Evolutionary conservation across 92 coral and sea anemone species (phyloP).

Genomic region (Heliopora coerulea): DNA sequence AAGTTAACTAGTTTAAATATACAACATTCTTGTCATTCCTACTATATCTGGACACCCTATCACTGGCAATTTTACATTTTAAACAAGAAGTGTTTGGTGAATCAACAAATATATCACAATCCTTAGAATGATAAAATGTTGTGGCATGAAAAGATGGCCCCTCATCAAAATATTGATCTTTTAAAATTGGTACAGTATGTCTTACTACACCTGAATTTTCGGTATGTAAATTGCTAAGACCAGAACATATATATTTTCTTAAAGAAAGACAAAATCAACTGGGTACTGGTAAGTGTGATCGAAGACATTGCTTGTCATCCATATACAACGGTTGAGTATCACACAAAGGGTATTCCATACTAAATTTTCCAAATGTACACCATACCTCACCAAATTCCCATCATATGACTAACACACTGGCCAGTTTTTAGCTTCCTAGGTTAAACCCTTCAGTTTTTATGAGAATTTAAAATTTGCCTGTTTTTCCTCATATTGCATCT

Average conservation of each 20-base stretch:
- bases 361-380: too few relatives aligned
- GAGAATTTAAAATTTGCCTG: too few relatives aligned
- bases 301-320: background rate
- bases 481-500: too few relatives aligned
- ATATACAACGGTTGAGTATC: background rate
- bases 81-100: background rate
- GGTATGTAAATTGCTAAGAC: background rate
- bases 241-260: background rate
- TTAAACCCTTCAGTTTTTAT: too few relatives aligned
- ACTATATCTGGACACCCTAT: background rate
- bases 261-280: background rate
- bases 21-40: constrained; percentile 3
- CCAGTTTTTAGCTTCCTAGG: too few relatives aligned
- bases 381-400: too few relatives aligned
- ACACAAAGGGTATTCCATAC: too few relatives aligned
- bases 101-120: background rate
- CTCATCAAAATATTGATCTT: background rate
- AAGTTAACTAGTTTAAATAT: too few relatives aligned
- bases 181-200: constrained; percentile 10
- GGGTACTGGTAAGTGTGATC: background rate
- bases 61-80: background rate
- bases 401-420: too few relatives aligned
- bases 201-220: constrained; percentile 19
- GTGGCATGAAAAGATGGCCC: background rate
- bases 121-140: background rate